Percentiles rank a stretch among this genome's conserved stretches.
phyloP scores from a whole-genome alignment of 2,888 invertebrate species.

The Omphaloscelis lunosa region DNA sequence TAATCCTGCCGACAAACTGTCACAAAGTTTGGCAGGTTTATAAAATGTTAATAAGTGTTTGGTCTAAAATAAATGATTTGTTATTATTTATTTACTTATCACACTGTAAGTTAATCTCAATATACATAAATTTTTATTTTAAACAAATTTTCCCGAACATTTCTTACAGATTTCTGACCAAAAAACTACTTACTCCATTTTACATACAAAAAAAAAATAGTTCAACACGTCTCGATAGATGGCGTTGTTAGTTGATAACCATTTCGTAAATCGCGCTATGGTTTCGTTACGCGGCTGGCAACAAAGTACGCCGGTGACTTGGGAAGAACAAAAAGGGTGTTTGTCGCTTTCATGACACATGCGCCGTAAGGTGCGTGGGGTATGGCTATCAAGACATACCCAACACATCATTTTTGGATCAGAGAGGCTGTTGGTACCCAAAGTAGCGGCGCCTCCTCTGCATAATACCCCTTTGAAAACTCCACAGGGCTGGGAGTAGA shows the following conservation, averaged over 20 bases:
- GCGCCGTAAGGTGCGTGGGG: slow-evolving; percentile 91
- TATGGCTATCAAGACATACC: slow-evolving; percentile 97
- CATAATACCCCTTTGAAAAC: background rate
- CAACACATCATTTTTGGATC: slow-evolving; percentile 94
- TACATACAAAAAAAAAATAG: slow-evolving; percentile 12
- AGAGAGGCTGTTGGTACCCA: slow-evolving; percentile 93
- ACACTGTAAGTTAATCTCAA: background rate
- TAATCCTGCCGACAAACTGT: no score
- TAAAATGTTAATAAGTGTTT: no score
- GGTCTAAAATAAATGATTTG: no score
- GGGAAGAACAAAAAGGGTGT: slow-evolving; percentile 91
- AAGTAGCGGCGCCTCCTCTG: slow-evolving; percentile 92
- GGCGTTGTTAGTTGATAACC: slow-evolving; percentile 56
- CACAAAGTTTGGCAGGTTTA: no score
- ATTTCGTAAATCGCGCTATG: slow-evolving; percentile 58
- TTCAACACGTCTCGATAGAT: slow-evolving; percentile 58
- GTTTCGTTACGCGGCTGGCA: slow-evolving; percentile 42
- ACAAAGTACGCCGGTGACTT: no score
- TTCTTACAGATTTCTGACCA: background rate
- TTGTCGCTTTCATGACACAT: slow-evolving; percentile 93
- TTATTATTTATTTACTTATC: no score
- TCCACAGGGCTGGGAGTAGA: no score
- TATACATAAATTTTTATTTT: no score
- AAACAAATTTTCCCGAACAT: no score
- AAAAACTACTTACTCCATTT: background rate